A percentile compares a stretch with the other conserved stretches of the same genome.
Evolutionary conservation across 2,888 invertebrate species (phyloP).

Genomic region (Margaritifera margaritifera): DNA sequence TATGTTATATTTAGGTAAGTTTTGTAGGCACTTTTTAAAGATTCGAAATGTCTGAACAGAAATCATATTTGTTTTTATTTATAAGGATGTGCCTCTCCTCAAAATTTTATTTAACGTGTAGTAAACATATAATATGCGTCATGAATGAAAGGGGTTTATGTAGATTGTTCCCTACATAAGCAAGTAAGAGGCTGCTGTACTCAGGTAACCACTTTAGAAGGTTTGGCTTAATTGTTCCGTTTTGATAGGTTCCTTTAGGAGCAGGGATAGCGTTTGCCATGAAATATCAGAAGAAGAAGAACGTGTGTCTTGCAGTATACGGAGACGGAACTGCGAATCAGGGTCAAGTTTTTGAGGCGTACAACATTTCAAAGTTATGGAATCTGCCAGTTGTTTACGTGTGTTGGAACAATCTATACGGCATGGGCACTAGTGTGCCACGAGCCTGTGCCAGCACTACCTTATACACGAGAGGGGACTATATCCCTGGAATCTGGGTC

Average conservation of each 20-base stretch:
- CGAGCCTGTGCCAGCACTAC: conserved; percentile 89
- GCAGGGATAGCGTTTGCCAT: conserved; percentile 93
- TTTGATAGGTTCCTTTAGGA: conserved; percentile 88
- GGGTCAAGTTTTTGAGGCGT: conserved; percentile 82
- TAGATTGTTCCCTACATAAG: too few species aligned
- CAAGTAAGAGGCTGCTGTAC: too few species aligned
- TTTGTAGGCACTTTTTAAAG: too few species aligned
- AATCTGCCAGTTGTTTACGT: conserved; percentile 93
- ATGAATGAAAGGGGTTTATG: too few species aligned
- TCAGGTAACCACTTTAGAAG: too few species aligned
- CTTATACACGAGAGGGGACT: conserved; percentile 95
- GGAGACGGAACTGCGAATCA: conserved; percentile 85
- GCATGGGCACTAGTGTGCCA: conserved; percentile 96
- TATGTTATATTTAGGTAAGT: too few species aligned
- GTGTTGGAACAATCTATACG: conserved; percentile 99
- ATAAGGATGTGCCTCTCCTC: too few species aligned
- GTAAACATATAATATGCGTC: too few species aligned
- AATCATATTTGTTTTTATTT: too few species aligned
- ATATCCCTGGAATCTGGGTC: conserved; percentile 95
- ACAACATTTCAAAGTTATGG: conserved; percentile 97
- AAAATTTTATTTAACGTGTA: too few species aligned
- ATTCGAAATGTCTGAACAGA: too few species aligned
- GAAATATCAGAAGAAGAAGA: conserved; percentile 89
- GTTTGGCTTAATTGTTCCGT: not conserved
- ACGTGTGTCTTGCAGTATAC: conserved; percentile 90